Evolutionary conservation across 2,888 invertebrate species (phyloP).

Genomic region (Chironomus tentans): DNA sequence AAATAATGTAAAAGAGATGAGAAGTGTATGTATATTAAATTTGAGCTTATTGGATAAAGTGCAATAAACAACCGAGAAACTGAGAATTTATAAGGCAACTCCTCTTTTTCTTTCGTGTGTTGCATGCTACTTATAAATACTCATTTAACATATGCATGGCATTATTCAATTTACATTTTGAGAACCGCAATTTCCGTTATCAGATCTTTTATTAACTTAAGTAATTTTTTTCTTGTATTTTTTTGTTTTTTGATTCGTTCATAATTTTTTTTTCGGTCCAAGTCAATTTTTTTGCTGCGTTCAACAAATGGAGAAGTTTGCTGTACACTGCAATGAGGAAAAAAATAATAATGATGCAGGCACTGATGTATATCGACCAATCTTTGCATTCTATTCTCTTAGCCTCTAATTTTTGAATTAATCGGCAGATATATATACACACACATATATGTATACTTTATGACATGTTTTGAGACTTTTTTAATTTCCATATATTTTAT

Average conservation of each 20-base stretch:
- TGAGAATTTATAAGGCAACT: conserved; percentile 18
- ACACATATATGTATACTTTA: too few relatives aligned
- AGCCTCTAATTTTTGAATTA: too few relatives aligned
- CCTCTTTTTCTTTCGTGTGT: background rate
- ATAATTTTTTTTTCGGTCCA: background rate
- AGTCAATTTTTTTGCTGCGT: too few relatives aligned
- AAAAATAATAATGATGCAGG: too few relatives aligned
- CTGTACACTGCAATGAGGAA: too few relatives aligned
- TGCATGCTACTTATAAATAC: background rate
- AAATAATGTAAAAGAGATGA: background rate
- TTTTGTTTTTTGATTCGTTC: background rate
- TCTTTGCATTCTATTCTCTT: background rate
- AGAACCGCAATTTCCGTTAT: conserved; percentile 16
- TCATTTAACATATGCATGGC: background rate
- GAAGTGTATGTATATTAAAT: conserved; percentile 12
- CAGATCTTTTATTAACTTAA: conserved; percentile 4
- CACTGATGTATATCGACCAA: background rate
- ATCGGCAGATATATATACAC: too few relatives aligned
- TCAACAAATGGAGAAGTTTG: too few relatives aligned
- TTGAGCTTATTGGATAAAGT: conserved; percentile 18
- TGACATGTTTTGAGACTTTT: too few relatives aligned
- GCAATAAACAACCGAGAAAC: conserved; percentile 14
- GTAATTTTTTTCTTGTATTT: background rate
- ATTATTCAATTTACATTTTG: conserved; percentile 20
- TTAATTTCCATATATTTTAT: too few relatives aligned